These are phyloP conservation scores for Magallana nippona DNA, from an alignment of 2,888 invertebrate species.

Conservation along the genomic window DNA sequence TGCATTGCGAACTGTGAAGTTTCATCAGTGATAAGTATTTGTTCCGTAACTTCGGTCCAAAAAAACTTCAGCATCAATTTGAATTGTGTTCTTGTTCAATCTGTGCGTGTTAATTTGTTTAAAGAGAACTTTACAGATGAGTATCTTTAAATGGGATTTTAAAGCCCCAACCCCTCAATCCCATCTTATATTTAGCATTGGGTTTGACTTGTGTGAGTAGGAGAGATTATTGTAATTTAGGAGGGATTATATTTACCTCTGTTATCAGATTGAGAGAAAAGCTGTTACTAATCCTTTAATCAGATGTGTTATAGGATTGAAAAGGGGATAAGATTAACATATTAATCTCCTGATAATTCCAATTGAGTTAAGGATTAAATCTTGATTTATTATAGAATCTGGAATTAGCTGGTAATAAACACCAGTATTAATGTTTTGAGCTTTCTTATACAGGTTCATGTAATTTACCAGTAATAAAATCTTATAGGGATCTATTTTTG, in stretches of 20 bases:
- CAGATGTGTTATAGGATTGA: slow-evolving; percentile 24
- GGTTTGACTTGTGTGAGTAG: background rate
- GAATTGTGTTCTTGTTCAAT: too few species aligned
- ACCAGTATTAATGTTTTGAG: background rate
- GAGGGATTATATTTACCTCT: background rate
- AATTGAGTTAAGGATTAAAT: background rate
- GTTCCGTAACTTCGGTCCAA: too few species aligned
- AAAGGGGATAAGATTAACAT: background rate
- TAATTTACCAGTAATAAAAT: too few species aligned
- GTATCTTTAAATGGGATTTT: background rate
- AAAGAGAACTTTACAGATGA: background rate
- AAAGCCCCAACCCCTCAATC: too few species aligned
- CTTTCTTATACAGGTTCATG: too few species aligned
- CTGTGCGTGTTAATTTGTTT: background rate
- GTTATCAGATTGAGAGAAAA: slow-evolving; percentile 13
- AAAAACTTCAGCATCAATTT: too few species aligned
- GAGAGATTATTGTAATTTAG: background rate
- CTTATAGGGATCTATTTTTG: too few species aligned
- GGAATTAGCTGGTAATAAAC: background rate
- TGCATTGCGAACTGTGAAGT: too few species aligned
- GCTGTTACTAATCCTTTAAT: slow-evolving; percentile 25
- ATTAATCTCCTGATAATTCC: slow-evolving; percentile 14
- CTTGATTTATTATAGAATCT: background rate
- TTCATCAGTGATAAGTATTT: too few species aligned
- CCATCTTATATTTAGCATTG: too few species aligned